A percentile compares a stretch with the other conserved stretches of the same genome.
phyloP scores from a whole-genome alignment of 1,140 invertebrate genomes.

The Parasteatoda tepidariorum region DNA sequence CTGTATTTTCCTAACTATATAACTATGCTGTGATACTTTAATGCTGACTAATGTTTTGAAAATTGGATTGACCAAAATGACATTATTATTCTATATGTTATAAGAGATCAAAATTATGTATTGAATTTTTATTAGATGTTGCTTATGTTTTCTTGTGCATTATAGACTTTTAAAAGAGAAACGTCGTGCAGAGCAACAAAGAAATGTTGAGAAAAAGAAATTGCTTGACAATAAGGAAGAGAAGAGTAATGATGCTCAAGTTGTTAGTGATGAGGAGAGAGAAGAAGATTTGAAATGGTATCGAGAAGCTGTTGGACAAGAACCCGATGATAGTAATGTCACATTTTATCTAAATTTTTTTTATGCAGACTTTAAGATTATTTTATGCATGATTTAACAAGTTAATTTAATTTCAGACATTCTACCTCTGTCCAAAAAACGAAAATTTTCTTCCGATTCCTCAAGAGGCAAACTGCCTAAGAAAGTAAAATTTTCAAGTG shows the following conservation, averaged over 20 bases:
- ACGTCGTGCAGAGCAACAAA: conserved; percentile 79
- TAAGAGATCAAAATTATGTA: too few species aligned
- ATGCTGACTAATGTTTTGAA: too few species aligned
- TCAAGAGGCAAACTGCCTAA: not conserved
- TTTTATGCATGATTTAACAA: not conserved
- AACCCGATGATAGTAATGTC: conserved; percentile 75
- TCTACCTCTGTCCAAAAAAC: not conserved
- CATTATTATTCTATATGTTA: too few species aligned
- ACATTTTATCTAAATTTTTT: not conserved
- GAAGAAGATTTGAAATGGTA: conserved; percentile 84
- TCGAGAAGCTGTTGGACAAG: conserved; percentile 84
- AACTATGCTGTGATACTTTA: too few species aligned
- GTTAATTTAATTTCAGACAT: not conserved
- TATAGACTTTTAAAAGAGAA: conserved; percentile 77
- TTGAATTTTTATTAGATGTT: not conserved
- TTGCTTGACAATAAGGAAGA: conserved; percentile 76
- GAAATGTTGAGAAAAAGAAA: conserved; percentile 81
- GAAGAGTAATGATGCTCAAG: conserved; percentile 66
- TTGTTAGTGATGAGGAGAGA: conserved; percentile 4
- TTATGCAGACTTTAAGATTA: not conserved
- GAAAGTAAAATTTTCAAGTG: conserved; percentile 24
- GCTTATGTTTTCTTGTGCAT: conserved; percentile 11
- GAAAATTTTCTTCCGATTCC: not conserved
- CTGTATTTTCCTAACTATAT: too few species aligned
- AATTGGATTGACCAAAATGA: too few species aligned